A percentile compares a stretch with the other conserved stretches of the same genome.
Evolutionary conservation across 2,888 invertebrate genomes (phyloP).

Genomic region (Halocaridina rubra): DNA sequence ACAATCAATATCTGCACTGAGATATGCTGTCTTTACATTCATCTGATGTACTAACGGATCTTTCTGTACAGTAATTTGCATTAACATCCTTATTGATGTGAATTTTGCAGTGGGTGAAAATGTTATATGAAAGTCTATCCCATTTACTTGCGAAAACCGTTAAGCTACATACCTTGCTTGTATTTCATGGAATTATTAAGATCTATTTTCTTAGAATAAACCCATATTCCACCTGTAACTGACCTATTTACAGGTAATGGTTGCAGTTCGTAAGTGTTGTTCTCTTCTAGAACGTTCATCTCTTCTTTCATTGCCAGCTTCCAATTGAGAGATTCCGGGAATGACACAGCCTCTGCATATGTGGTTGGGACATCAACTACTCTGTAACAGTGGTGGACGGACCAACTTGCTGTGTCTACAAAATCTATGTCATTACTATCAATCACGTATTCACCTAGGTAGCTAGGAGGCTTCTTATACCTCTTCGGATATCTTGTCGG

Average conservation of each 20-base stretch:
- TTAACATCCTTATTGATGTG: no score
- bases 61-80: no score
- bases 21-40: not conserved
- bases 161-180: not conserved
- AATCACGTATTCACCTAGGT: not conserved
- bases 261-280: no score
- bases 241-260: no score
- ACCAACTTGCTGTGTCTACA: not conserved
- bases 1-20: not conserved
- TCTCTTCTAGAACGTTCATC: no score
- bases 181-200: not conserved
- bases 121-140: not conserved
- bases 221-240: not conserved
- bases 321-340: not conserved
- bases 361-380: not conserved
- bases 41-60: not conserved
- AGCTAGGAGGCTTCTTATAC: not conserved
- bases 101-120: no score
- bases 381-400: not conserved
- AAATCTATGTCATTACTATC: not conserved
- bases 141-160: not conserved
- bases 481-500: no score
- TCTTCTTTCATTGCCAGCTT: not conserved
- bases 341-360: not conserved
- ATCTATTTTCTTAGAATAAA: not conserved